Base-by-base conservation (phyloP, 2,113 vertebrate genomes). In the Psephotus haematonotus region DNA sequence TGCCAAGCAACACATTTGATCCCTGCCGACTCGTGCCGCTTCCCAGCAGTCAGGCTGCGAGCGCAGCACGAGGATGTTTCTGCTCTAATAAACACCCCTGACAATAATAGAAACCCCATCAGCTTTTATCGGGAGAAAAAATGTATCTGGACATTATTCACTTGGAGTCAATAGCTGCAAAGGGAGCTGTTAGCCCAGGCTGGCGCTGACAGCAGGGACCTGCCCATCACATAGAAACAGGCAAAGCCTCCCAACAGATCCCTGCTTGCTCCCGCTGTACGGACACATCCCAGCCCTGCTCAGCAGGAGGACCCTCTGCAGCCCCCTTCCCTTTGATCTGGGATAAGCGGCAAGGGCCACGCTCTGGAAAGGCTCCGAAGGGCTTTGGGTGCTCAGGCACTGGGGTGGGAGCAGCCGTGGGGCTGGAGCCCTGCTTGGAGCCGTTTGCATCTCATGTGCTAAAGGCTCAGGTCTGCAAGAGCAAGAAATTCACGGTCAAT, bases 41-140 rank as follows among this genome's bases (percentile, higher is more conserved):
- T 94, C 96, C 94, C 13, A 2, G 94, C 95, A 92, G 35, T 44
- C 55, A 46, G 93, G 88, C 92, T 85, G 92, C 55, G 18, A 80
- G 91, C 75, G 46, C 83, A 86, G 86, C 12, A 3, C 82, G 68
- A 6, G 68, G 88, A 64, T 83, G 94, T 62, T 93, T 85, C 95
- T 86, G 82, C 95, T 96, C 95, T 60, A 91, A 94, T 95, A 93
- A 97, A 92, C 95, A 96, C 79, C 82, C 43, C 71, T 87, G 82
- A 70, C 71, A 87, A 83, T 67, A 93, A 96, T 75, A 92, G 91
- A 70, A 88, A 94, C 67, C 35, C 49, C 57, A 59, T 35, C 74
- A 41, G 81, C 71, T 94, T 91, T 90, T 93, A 90, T 91, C 24
- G 3, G 93, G 80, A 86, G 84, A n/a, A 62, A 93, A 91, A 47